Conservation (phyloP, 1,140 invertebrate genomes). For the Drosophila funebris region DNA sequence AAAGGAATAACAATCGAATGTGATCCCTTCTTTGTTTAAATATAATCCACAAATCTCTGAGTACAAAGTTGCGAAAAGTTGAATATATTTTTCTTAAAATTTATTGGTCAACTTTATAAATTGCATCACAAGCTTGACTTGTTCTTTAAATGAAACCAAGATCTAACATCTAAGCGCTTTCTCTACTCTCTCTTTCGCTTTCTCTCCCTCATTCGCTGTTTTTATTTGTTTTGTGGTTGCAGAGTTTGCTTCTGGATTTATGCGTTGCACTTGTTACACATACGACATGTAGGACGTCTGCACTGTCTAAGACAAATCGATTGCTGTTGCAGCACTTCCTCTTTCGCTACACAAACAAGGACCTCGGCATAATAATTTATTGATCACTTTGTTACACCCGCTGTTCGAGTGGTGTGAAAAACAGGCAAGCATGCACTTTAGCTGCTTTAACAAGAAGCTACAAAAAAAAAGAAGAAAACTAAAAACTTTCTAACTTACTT, state of each 20-base stretch:
- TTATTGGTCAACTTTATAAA: slow-evolving; percentile 41
- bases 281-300: slow-evolving; percentile 60
- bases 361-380: slow-evolving; percentile 55
- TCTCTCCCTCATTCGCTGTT: slow-evolving; percentile 29
- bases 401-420: slow-evolving; percentile 1
- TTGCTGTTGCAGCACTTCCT: slow-evolving; percentile 34
- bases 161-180: too few species aligned
- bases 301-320: slow-evolving; percentile 66
- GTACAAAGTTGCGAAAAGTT: too few species aligned
- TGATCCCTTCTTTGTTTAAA: too few species aligned
- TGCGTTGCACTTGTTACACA: slow-evolving; percentile 69
- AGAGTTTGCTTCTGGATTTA: slow-evolving; percentile 43
- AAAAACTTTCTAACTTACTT: not conserved
- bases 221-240: slow-evolving; percentile 55
- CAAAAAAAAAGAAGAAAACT: too few species aligned
- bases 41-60: too few species aligned
- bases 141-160: slow-evolving; percentile 49
- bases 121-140: slow-evolving; percentile 41
- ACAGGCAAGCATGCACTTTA: not conserved
- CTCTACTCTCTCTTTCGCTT: too few species aligned
- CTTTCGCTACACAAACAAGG: slow-evolving; percentile 39
- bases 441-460: not conserved
- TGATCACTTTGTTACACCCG: slow-evolving; percentile 61
- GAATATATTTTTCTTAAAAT: slow-evolving; percentile 28
- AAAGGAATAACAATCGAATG: too few species aligned